phyloP scores from a whole-genome alignment of 2,888 invertebrate genomes.

The Drosophila meridiana region DNA sequence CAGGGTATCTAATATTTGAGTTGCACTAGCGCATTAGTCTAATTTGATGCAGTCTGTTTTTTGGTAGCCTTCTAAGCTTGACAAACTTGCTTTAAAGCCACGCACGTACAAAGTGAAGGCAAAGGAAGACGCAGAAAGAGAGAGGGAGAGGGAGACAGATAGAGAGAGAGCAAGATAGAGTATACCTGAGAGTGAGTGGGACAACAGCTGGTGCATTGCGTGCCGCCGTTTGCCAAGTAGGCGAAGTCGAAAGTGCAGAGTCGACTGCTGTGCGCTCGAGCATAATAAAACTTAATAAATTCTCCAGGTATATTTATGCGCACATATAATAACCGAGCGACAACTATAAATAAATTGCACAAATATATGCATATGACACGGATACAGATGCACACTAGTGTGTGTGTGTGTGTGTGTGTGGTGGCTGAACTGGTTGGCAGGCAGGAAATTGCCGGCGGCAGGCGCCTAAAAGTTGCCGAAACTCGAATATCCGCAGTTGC shows the following conservation, averaged over 20 bases:
- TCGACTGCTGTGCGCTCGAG: constrained; percentile 59
- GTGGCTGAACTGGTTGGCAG: constrained; percentile 10
- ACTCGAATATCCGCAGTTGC: constrained; percentile 34
- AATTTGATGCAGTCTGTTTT: constrained; percentile 27
- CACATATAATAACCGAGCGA: constrained; percentile 65
- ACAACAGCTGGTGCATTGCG: constrained; percentile 34
- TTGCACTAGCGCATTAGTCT: neutral
- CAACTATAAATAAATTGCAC: constrained; percentile 54
- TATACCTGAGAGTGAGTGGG: neutral
- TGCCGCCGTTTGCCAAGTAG: constrained; percentile 9
- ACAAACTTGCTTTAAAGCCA: constrained; percentile 63
- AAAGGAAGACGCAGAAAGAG: neutral
- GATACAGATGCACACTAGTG: neutral
- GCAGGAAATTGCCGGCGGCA: constrained; percentile 65
- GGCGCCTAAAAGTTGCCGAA: constrained; percentile 26
- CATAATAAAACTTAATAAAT: constrained; percentile 73
- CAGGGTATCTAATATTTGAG: constrained; percentile 7
- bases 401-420: neutral
- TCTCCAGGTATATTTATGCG: constrained; percentile 70
- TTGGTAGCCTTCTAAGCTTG: constrained; percentile 45
- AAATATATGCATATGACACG: constrained; percentile 32
- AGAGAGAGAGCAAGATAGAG: neutral
- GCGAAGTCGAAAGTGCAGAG: constrained; percentile 30
- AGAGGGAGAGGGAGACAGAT: neutral
- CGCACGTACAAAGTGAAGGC: constrained; percentile 19